Conservation (phyloP, 2,797 vertebrate genomes). For the Rhinogobio ventralis region DNA sequence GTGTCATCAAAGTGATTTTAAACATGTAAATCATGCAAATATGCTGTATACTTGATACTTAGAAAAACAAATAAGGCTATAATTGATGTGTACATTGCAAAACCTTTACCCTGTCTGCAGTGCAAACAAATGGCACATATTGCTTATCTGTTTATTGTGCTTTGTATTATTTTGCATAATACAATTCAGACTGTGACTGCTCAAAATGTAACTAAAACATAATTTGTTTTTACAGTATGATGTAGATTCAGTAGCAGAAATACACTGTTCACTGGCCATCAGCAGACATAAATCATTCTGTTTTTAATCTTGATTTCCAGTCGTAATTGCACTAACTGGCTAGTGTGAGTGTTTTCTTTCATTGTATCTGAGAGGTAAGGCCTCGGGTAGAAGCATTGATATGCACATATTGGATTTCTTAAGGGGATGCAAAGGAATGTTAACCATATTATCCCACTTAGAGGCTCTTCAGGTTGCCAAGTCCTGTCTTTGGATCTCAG, state of each 20-base stretch:
- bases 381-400: constrained; percentile 56
- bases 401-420: constrained; percentile 74
- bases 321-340: constrained; percentile 33
- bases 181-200: neutral
- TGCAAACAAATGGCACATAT: neutral
- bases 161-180: constrained; percentile 17
- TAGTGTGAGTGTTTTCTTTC: constrained; percentile 38
- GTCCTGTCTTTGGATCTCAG: constrained; percentile 72
- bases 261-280: neutral
- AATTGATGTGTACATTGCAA: constrained; percentile 19
- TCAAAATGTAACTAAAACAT: neutral
- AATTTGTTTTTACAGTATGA: constrained; percentile 1
- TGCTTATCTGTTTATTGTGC: neutral
- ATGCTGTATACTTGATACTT: neutral
- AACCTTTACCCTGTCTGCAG: neutral
- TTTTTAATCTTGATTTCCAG: constrained; percentile 17
- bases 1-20: constrained; percentile 7
- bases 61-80: neutral
- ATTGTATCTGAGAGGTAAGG: constrained; percentile 51
- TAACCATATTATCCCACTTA: constrained; percentile 72
- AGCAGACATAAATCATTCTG: neutral
- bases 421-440: constrained; percentile 76
- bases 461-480: constrained; percentile 64
- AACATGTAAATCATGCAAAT: neutral
- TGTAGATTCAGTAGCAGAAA: constrained; percentile 7